Evolutionary conservation across 2,113 vertebrate genomes (phyloP).

Genomic region (Rallus limicola): DNA sequence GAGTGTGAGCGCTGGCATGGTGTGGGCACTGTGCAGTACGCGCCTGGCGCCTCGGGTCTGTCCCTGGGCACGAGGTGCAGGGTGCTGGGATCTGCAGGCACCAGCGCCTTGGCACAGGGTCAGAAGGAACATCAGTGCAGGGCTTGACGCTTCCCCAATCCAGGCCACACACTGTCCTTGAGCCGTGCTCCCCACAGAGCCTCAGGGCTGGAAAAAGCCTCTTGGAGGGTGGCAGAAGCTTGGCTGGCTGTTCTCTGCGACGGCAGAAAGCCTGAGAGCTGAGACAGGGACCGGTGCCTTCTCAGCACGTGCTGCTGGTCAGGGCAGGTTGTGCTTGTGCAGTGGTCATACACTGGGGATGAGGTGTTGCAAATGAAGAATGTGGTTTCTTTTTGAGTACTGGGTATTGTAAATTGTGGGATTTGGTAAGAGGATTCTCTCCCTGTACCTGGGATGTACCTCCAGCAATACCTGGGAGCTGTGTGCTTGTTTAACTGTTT

Average conservation of each 20-base stretch:
- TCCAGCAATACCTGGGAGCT: conserved; percentile 36
- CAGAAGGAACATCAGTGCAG: accelerated
- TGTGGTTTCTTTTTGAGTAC: not conserved
- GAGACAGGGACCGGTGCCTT: not conserved
- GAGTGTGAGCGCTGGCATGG: accelerated
- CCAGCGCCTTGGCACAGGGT: not conserved
- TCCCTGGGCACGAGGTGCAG: not conserved
- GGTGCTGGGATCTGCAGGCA: too few species aligned
- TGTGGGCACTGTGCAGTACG: accelerated
- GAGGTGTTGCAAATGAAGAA: not conserved
- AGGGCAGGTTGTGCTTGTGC: not conserved
- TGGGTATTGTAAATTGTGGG: conserved; percentile 20
- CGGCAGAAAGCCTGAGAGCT: not conserved
- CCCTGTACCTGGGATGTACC: not conserved
- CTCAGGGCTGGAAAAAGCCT: not conserved
- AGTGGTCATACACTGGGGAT: not conserved
- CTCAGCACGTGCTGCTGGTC: not conserved
- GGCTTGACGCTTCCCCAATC: not conserved
- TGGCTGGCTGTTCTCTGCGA: not conserved
- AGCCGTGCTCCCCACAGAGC: not conserved
- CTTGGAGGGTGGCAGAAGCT: accelerated
- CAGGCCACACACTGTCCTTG: not conserved
- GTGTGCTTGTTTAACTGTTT: conserved; percentile 52
- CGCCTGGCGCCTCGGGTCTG: accelerated
- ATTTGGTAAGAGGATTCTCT: not conserved